Evolutionary conservation across 2,113 vertebrate species (phyloP), one percentile per base, ranked within the genome.

Genomic region (Oreochromis tanganicae): DNA sequence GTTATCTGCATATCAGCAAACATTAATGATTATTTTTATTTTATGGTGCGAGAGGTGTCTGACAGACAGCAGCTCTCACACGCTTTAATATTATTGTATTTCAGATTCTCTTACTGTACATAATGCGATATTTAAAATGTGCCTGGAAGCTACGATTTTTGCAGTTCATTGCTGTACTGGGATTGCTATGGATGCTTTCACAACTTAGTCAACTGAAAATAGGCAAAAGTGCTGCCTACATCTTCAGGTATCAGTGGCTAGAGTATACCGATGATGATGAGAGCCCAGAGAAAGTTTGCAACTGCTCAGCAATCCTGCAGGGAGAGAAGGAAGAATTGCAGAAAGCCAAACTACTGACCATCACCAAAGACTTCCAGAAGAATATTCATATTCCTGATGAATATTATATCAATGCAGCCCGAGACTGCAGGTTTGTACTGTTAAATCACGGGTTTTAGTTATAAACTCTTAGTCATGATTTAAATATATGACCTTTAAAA

Each of bases 341-440:
- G n/a, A 88, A 94, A 56, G 54, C 54, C 11, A 56, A 56, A 56
- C 13, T 56, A 56, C 1, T 56, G 11, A 56, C n/a, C 54, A 56
- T 24, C 54, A 56, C 0, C 1, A 56, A 24, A 56, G 10, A 56
- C 4, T 56, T 56, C 4, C 54, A 59, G 50, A 96, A 93, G 19
- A 95, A 75, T 1, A 83, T 71, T n/a, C 94, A 81, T 21, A 86
- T 97, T 85, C 95, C 96, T 6, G 86, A 96, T 66, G 41, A 90
- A n/a, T 96, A 97, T 90, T 98, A 97, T 36, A 93, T 97, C 32
- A 97, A 97, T 82, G 96, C 97, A 94, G 97, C 96, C 13, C 43
- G 87, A 27, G 94, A 98, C 85, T 98, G 98, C 48, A 82, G 90
- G 85, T 84, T 41, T 4, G 17, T n/a, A n/a, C n/a, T n/a, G n/a